Conservation (phyloP, 1,140 invertebrate genomes). For the Drosophila nebulosa region DNA sequence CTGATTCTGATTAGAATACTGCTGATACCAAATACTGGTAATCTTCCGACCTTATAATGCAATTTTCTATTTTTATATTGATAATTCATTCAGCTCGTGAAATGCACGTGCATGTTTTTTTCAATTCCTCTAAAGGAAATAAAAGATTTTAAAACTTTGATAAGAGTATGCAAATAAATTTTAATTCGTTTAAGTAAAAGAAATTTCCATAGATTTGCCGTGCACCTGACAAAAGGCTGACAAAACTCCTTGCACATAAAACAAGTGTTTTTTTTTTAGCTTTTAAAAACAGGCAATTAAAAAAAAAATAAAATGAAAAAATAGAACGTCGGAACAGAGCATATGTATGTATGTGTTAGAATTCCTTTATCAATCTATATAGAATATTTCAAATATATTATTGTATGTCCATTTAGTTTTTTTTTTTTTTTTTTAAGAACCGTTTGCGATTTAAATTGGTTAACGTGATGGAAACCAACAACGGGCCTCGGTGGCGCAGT, state of each 20-base stretch:
- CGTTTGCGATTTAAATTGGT: background rate
- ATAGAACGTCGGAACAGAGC: background rate
- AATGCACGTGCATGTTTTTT: background rate
- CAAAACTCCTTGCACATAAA: too few species aligned
- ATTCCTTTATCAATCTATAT: background rate
- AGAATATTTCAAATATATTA: background rate
- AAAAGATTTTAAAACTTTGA: conserved; percentile 31
- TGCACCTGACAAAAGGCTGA: too few species aligned
- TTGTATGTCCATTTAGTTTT: background rate
- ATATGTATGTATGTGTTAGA: too few species aligned
- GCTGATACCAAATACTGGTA: background rate
- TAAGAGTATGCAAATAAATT: conserved; percentile 6
- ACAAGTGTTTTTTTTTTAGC: too few species aligned
- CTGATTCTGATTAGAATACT: background rate
- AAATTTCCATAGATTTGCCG: too few species aligned
- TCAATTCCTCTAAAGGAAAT: conserved; percentile 4
- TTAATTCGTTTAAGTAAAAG: too few species aligned
- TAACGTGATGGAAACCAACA: background rate
- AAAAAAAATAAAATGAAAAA: background rate
- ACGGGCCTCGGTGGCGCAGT: conserved; percentile 92
- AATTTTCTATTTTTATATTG: background rate
- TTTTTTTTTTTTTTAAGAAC: background rate
- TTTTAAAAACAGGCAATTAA: background rate
- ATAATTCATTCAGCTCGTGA: background rate
- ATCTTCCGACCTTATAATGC: background rate